phyloP scores from a whole-genome alignment of 2,888 invertebrate genomes.

The Eremobia ochroleuca region DNA sequence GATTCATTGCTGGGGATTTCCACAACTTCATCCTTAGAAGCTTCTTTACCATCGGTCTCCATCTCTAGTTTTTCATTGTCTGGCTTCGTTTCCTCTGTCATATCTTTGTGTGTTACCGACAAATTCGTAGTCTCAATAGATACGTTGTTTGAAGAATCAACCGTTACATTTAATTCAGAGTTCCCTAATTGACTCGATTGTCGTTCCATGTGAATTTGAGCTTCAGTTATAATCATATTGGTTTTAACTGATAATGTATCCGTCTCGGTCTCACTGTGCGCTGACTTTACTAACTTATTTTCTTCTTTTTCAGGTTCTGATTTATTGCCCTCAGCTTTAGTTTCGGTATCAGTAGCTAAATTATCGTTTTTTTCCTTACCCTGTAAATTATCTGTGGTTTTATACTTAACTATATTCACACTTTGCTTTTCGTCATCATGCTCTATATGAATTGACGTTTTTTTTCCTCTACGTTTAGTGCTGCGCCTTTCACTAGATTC shows the following conservation, averaged over 20 bases:
- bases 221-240: conserved; percentile 89
- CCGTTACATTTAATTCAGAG: conserved; percentile 86
- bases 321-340: conserved; percentile 72
- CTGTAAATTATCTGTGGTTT: conserved; percentile 74
- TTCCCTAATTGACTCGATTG: conserved; percentile 85
- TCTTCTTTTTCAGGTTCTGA: conserved; percentile 76
- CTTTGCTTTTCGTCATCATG: conserved; percentile 86
- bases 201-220: conserved; percentile 89
- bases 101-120: conserved; percentile 81
- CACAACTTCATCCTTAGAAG: conserved; percentile 38
- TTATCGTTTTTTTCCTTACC: conserved; percentile 72
- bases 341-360: conserved; percentile 59
- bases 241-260: conserved; percentile 88
- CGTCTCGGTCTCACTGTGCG: conserved; percentile 87
- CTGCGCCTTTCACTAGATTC: conserved; percentile 85
- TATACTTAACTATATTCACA: conserved; percentile 88
- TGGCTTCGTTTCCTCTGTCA: conserved; percentile 73
- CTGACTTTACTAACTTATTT: conserved; percentile 74
- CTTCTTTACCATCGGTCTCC: conserved; percentile 52
- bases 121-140: conserved; percentile 86
- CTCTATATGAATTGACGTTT: conserved; percentile 87
- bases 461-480: conserved; percentile 87
- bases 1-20: conserved; percentile 45
- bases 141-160: conserved; percentile 87
- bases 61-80: conserved; percentile 64